Conservation (phyloP, 2,113 vertebrate genomes). For the Phodopus roborovskii region DNA sequence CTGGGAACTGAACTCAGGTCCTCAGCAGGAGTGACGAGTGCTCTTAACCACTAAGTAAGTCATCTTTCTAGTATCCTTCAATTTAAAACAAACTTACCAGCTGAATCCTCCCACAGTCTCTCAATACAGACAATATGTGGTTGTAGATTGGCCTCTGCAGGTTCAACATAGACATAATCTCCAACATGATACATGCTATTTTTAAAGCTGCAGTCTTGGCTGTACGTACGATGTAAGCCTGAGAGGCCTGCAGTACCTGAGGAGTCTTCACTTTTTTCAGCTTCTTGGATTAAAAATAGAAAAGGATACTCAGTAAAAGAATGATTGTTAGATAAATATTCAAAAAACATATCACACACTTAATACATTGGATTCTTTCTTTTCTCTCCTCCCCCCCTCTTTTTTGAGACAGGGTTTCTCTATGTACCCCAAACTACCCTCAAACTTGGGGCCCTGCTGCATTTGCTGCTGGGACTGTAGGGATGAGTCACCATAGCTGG, state of each 20-base stretch:
- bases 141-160: conserved; percentile 94
- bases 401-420: neutral
- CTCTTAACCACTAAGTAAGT: neutral
- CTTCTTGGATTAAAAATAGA: conserved; percentile 88
- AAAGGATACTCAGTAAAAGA: conserved; percentile 41
- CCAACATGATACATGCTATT: conserved; percentile 99
- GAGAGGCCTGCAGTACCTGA: conserved; percentile 91
- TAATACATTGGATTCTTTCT: neutral
- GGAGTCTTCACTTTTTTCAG: conserved; percentile 96
- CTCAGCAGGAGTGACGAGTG: neutral
- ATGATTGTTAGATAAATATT: neutral
- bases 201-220: conserved; percentile 99
- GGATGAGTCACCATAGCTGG: neutral
- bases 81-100: conserved; percentile 88
- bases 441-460: neutral
- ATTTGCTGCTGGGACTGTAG: neutral
- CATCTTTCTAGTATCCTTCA: neutral
- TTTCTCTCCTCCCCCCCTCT: no score
- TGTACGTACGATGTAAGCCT: conserved; percentile 94
- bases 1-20: neutral
- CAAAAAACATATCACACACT: neutral
- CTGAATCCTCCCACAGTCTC: conserved; percentile 97
- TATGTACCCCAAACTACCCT: neutral
- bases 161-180: conserved; percentile 98
- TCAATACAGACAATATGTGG: conserved; percentile 99